Percentiles rank a stretch among this genome's conserved stretches.
Evolutionary conservation across 1,140 invertebrate genomes (phyloP).

Genomic region (Coelopa frigida): DNA sequence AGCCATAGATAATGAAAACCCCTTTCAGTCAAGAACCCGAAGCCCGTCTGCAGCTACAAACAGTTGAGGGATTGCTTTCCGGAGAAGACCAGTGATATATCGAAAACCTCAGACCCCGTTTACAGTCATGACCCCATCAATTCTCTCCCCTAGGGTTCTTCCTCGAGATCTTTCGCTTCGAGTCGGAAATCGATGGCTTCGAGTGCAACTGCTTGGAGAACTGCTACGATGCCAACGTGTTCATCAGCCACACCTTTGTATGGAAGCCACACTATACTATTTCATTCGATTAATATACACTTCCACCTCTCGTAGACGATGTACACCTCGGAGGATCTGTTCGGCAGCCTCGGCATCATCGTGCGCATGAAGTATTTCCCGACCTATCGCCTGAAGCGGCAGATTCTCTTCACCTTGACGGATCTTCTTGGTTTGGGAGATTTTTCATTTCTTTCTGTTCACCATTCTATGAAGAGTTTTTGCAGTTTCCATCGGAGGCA

Average conservation of each 20-base stretch:
- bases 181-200: slow-evolving; percentile 3
- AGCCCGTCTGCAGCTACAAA: slow-evolving; percentile 32
- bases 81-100: slow-evolving; percentile 15
- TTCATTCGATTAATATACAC: neutral
- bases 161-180: slow-evolving; percentile 23
- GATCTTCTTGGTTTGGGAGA: slow-evolving; percentile 31
- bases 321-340: slow-evolving; percentile 22
- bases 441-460: neutral
- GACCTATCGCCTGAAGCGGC: slow-evolving; percentile 25
- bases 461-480: too few species aligned
- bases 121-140: neutral
- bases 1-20: neutral
- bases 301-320: slow-evolving; percentile 17
- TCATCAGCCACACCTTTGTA: slow-evolving; percentile 19
- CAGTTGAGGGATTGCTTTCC: slow-evolving; percentile 27
- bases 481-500: slow-evolving; percentile 61
- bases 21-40: slow-evolving; percentile 22
- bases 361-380: slow-evolving; percentile 28
- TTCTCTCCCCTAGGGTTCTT: slow-evolving; percentile 20
- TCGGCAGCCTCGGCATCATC: slow-evolving; percentile 26
- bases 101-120: neutral
- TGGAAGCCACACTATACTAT: neutral
- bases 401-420: slow-evolving; percentile 39
- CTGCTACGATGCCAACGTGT: slow-evolving; percentile 27
- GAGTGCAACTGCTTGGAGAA: slow-evolving; percentile 29